Percentiles rank a stretch among this genome's conserved stretches.
phyloP scores from a whole-genome alignment of 2,888 invertebrate species.

The Caenorhabditis sp. region DNA sequence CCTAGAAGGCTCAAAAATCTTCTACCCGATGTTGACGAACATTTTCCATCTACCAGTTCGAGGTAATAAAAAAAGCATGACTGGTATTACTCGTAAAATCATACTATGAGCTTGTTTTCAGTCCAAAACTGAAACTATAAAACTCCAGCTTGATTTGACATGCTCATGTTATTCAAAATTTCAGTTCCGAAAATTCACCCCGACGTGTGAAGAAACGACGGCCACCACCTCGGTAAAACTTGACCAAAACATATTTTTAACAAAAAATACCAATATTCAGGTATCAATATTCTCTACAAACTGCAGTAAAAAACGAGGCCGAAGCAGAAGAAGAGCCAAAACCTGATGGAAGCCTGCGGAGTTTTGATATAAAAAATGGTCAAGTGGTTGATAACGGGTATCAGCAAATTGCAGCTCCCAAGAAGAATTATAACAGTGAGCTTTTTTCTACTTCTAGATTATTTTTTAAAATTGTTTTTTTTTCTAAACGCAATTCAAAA shows the following conservation, averaged over 20 bases:
- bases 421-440: neutral
- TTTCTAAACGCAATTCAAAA: neutral
- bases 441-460: no score
- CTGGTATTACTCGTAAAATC: no score
- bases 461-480: neutral
- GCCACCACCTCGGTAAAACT: conserved; percentile 33
- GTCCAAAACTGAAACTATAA: no score
- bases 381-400: conserved; percentile 45
- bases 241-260: neutral
- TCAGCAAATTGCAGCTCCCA: conserved; percentile 7
- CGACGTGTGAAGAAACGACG: conserved; percentile 39
- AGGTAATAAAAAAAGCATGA: conserved; percentile 14
- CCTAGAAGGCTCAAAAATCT: conserved; percentile 22
- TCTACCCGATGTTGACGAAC: conserved; percentile 40
- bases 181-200: conserved; percentile 41
- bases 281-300: conserved; percentile 40
- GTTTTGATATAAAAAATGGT: conserved; percentile 43
- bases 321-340: conserved; percentile 8
- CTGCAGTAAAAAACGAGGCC: neutral
- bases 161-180: no score
- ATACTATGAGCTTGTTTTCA: no score
- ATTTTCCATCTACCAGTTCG: conserved; percentile 32
- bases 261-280: conserved; percentile 9
- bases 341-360: conserved; percentile 39
- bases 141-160: no score